Base-by-base conservation (phyloP, 1,140 invertebrate species). In the Coboldia fuscipes region DNA sequence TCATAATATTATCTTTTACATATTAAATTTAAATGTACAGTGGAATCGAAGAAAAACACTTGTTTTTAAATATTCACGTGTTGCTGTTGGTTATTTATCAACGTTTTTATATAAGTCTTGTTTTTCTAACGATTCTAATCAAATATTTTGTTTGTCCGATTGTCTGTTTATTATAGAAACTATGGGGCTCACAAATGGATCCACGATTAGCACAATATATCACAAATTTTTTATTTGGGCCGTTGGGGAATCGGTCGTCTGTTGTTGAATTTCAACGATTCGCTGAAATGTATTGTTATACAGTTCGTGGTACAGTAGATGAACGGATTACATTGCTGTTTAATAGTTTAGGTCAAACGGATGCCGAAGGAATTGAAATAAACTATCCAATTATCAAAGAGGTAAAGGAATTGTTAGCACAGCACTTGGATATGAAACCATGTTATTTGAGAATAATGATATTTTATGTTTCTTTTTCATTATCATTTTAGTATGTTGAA, bases 171-270 rank as follows among this genome's bases (percentile, higher is more conserved):
- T n/a, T n/a, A 29, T 55, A 68, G 64, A 68, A 66, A 61, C 54
- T 63, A 45, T 68, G 66, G 66, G 62, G 64, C 29, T 54, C 56
- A 4, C 62, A 64, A 44, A 66, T 68, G 52, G 65, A 68, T 46
- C 56, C 62, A 3, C 48, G 66, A 17, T 39, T 68, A 37, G 54
- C 62, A 24, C 65, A 67, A 45, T 68, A 65, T 37, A 56, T 68
- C 6, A 60, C 61, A 14, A 67, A 67, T 45, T 68, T 64, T 38
- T 50, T 68, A 21, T 68, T 68, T 48, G 66, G 64, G 18, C 57
- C 50, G 9, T 58, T 59, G 0, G 48, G 59, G n/a, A 45, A 54
- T 34, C 61, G 64, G 41, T 37, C 52, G 9, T 40, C 45, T 0
- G 56, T 59, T 3, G 62, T 63, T 3, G 65, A 67, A 38, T 61